Conservation (phyloP, 2,113 vertebrate genomes). For the Pterocles burchelli region DNA sequence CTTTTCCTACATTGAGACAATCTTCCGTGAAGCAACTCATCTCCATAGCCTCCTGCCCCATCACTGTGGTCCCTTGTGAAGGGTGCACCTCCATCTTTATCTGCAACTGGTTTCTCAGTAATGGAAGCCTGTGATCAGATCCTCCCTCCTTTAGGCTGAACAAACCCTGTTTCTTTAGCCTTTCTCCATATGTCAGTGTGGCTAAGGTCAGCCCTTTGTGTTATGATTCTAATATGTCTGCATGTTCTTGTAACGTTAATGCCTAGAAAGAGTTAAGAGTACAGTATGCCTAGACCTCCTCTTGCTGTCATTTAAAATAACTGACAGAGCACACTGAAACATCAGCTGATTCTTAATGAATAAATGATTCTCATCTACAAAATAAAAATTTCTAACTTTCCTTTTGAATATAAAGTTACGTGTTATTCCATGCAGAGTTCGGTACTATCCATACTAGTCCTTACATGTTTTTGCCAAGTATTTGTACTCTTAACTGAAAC, state of each 20-base stretch:
- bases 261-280: neutral
- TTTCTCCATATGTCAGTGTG: neutral
- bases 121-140: neutral
- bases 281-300: neutral
- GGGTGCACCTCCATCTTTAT: neutral
- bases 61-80: fast-evolving
- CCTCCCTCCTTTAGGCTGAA: neutral
- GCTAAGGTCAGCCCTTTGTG: neutral
- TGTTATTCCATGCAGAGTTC: neutral
- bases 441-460: neutral
- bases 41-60: fast-evolving
- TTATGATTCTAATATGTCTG: fast-evolving
- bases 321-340: neutral
- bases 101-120: neutral
- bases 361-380: neutral
- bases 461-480: fast-evolving
- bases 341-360: neutral
- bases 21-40: neutral
- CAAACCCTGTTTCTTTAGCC: neutral
- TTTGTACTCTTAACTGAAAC: neutral
- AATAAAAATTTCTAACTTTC: neutral
- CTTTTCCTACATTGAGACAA: neutral
- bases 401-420: neutral
- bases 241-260: neutral
- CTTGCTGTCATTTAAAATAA: neutral